Percentiles rank a stretch among this genome's conserved stretches.
These are phyloP conservation scores for Mimumesa dahlbomi DNA, from an alignment of 2,888 invertebrate genomes.

Conservation along the genomic window DNA sequence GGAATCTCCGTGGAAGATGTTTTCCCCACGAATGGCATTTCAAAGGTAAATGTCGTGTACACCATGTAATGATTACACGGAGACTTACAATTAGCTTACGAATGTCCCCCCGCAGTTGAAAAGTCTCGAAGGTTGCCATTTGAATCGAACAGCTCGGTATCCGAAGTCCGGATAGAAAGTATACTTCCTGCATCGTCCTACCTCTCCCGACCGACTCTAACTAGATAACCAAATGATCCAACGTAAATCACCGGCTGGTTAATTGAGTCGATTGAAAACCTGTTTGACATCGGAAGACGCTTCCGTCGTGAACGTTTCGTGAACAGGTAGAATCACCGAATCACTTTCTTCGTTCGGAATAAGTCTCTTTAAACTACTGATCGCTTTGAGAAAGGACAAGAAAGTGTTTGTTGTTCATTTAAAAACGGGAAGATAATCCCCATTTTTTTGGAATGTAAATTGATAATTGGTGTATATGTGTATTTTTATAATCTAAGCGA, in stretches of 20 bases:
- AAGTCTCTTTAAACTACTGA: too few species aligned
- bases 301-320: conserved; percentile 25
- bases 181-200: conserved; percentile 5
- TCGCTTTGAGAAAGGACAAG: too few species aligned
- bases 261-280: conserved; percentile 56
- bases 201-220: conserved; percentile 28
- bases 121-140: conserved; percentile 14
- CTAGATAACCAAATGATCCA: conserved; percentile 52
- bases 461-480: too few species aligned
- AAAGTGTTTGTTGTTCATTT: too few species aligned
- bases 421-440: too few species aligned
- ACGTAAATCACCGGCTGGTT: conserved; percentile 50
- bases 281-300: conserved; percentile 38
- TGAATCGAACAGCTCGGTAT: neutral
- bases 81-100: neutral
- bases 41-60: conserved; percentile 3
- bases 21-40: neutral
- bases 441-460: too few species aligned
- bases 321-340: neutral
- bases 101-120: conserved; percentile 26
- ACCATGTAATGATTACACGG: conserved; percentile 17
- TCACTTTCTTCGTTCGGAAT: too few species aligned
- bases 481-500: too few species aligned
- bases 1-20: neutral
- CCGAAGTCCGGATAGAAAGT: conserved; percentile 30